Percentiles rank a stretch among this genome's conserved stretches.
These are phyloP conservation scores for Festucalex cinctus DNA, from an alignment of 2,113 vertebrate species.

Conservation along the genomic window DNA sequence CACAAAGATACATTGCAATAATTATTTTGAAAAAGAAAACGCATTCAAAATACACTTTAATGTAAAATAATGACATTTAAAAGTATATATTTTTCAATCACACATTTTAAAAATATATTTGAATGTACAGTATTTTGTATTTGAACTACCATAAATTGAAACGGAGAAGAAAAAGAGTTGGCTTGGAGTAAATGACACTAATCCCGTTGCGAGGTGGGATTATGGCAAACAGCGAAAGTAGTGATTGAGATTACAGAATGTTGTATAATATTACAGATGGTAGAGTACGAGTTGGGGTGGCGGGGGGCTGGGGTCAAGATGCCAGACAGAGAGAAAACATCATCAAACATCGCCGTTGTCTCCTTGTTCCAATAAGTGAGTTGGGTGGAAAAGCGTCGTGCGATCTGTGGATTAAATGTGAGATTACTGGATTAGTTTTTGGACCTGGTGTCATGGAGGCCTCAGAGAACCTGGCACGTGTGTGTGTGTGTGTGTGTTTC, in stretches of 20 bases:
- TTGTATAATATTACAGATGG: background rate
- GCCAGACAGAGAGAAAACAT: background rate
- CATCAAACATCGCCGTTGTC: background rate
- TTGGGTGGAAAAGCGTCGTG: slow-evolving; percentile 23
- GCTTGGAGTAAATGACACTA: background rate
- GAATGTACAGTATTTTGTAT: too few relatives aligned
- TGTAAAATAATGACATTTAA: background rate
- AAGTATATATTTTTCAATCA: too few relatives aligned
- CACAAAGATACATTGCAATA: too few relatives aligned
- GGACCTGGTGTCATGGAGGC: slow-evolving; percentile 40
- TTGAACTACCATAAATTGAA: too few relatives aligned
- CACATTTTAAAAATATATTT: too few relatives aligned
- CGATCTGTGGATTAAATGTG: slow-evolving; percentile 50
- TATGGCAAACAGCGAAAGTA: background rate
- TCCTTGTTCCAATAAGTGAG: slow-evolving; percentile 23
- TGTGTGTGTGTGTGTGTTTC: slow-evolving; percentile 14
- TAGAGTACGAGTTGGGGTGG: background rate
- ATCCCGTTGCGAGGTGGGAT: background rate
- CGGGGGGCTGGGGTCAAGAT: too few relatives aligned
- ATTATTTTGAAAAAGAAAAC: too few relatives aligned
- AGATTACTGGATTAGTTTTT: slow-evolving; percentile 64
- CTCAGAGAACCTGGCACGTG: slow-evolving; percentile 26
- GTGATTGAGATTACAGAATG: background rate
- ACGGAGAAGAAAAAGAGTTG: background rate
- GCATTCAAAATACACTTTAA: too few relatives aligned